phyloP scores from a whole-genome alignment of 2,113 vertebrate species.

The Mus musculus region DNA sequence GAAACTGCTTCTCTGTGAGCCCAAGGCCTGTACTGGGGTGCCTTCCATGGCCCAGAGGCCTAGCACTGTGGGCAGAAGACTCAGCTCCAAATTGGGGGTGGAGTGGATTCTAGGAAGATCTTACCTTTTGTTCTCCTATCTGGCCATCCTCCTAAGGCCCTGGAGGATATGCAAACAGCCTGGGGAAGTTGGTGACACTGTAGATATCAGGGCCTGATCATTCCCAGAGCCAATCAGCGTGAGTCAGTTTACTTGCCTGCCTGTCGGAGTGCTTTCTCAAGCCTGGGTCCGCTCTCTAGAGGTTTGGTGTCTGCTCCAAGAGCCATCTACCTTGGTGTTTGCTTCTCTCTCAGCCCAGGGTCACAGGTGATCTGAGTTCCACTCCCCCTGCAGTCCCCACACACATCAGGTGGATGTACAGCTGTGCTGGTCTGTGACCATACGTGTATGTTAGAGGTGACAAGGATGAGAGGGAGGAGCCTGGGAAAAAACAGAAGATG shows the following conservation, averaged over 20 bases:
- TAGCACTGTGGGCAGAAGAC: not conserved
- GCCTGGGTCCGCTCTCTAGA: not conserved
- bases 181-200: not conserved
- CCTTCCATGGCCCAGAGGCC: not conserved
- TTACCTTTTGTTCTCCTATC: not conserved
- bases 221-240: not conserved
- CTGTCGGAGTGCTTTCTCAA: not conserved
- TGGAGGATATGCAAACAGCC: not conserved
- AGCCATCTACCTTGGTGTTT: not conserved
- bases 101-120: not conserved
- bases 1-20: not conserved
- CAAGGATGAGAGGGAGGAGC: not conserved
- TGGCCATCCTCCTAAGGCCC: not conserved
- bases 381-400: too few relatives aligned
- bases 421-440: not conserved
- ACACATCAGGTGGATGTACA: not conserved
- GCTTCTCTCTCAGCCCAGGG: not conserved
- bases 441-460: not conserved
- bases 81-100: not conserved
- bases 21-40: too few relatives aligned
- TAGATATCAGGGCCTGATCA: not conserved
- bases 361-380: not conserved
- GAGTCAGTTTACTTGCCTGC: not conserved
- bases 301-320: not conserved
- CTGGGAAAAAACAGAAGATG: not conserved